Base-by-base conservation (phyloP, 1,140 invertebrate genomes). In the Gryllus bimaculatus region DNA sequence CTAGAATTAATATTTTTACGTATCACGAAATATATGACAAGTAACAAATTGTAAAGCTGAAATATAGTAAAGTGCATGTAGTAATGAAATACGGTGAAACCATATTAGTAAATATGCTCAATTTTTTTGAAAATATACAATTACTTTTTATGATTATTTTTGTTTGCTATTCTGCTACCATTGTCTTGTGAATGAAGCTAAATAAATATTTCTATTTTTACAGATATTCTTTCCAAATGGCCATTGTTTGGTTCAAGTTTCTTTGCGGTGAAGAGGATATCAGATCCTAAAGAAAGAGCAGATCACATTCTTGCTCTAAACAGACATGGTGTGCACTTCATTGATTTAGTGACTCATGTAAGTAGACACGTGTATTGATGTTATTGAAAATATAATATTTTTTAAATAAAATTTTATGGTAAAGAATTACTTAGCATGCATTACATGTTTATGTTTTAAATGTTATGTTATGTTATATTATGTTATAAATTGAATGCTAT, bases 181-280 rank as follows among this genome's bases (percentile, higher is more conserved):
- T 39, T 39, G 26, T 5, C 26, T 39, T 39, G 1, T 39, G 26
- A 39, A 39, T 39, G 1, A 39, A 39, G 5, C 26, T 39, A 39
- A 39, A 18, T 47, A 76, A 47, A 15, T 78, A 26, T 20, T n/a
- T 75, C 0, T 21, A 48, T 77, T 20, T 83, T 82, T 84, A 48
- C 83, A 92, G 92, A 93, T 87, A 94, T 98, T 79, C 87, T 99
- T 12, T 95, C 94, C 81, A 93, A 93, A 82, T 99, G 97, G 97
- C 93, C 94, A 73, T 88, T 99, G 54, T 99, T 99, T 88, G 98
- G 98, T 78, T 98, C 96, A 76, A 97, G 96, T 84, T 99, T 99
- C 91, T 99, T 99, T 88, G 95, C 95, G 6, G 94, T 98, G 39
- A 97, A 96, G 85, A 90, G 93, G 82, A 92, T 95, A 78, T 89